These are phyloP conservation scores for Agrochola lota DNA, from an alignment of 2,888 invertebrate genomes.

Conservation along the genomic window DNA sequence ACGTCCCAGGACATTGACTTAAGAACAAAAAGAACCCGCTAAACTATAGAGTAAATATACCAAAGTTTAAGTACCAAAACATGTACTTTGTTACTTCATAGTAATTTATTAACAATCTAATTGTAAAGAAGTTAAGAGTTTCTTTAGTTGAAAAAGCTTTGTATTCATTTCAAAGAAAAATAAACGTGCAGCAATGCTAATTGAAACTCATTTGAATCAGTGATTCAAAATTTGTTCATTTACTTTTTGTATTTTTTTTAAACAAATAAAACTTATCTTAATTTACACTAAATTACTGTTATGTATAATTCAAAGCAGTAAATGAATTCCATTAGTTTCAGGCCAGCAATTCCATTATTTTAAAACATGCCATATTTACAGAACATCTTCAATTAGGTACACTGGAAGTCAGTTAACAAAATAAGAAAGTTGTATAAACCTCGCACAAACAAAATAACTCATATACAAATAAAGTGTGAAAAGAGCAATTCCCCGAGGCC, in stretches of 20 bases:
- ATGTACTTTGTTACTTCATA: not conserved
- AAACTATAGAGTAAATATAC: not conserved
- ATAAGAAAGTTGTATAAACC: not conserved
- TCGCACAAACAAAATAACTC: constrained; percentile 37
- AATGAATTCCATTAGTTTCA: not conserved
- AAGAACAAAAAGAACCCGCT: no score
- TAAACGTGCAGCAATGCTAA: not conserved
- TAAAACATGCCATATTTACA: not conserved
- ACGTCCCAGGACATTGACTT: not conserved
- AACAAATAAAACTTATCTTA: not conserved
- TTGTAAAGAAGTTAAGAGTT: not conserved
- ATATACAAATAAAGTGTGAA: constrained; percentile 38
- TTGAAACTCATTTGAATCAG: not conserved
- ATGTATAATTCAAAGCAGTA: not conserved
- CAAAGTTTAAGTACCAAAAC: constrained; percentile 14
- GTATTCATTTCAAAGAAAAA: not conserved
- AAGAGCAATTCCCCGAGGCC: constrained; percentile 39
- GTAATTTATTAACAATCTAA: constrained; percentile 3
- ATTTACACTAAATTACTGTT: not conserved
- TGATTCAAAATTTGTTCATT: not conserved
- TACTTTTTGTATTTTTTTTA: not conserved
- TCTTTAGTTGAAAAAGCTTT: not conserved
- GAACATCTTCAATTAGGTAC: constrained; percentile 1
- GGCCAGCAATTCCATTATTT: not conserved
- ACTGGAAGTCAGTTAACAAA: not conserved